Percentiles rank a stretch among this genome's conserved stretches.
Evolutionary conservation across 2,888 invertebrate species (phyloP).

Genomic region (Dioctria rufipes): DNA sequence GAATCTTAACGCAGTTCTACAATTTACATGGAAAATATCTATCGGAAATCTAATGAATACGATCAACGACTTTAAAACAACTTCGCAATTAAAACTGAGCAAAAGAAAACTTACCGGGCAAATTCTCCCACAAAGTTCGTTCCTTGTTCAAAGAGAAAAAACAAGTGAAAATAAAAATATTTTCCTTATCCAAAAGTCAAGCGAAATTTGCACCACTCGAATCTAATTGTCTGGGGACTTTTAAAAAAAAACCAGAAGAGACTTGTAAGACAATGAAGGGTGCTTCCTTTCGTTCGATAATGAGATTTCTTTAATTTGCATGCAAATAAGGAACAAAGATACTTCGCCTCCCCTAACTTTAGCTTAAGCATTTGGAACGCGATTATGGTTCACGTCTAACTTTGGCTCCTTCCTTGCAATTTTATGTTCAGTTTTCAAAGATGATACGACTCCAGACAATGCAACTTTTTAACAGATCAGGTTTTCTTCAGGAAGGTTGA

Average conservation of each 20-base stretch:
- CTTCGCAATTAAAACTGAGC: conserved; percentile 50
- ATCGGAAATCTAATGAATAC: neutral
- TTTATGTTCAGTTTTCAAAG: conserved; percentile 30
- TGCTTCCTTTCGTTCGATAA: conserved; percentile 57
- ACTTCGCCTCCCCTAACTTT: neutral
- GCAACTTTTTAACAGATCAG: neutral
- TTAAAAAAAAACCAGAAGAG: conserved; percentile 46
- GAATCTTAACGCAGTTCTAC: neutral
- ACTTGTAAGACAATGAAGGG: conserved; percentile 52
- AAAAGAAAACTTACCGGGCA: conserved; percentile 31
- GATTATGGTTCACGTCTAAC: conserved; percentile 44
- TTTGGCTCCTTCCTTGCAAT: neutral
- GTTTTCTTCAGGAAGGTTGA: neutral
- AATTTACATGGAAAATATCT: neutral
- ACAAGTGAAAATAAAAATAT: conserved; percentile 25
- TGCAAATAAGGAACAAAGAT: conserved; percentile 59
- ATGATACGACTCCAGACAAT: conserved; percentile 17
- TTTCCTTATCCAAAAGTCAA: conserved; percentile 51
- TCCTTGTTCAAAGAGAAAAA: neutral
- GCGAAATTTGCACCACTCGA: conserved; percentile 52
- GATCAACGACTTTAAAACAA: conserved; percentile 46
- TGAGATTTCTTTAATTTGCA: conserved; percentile 62
- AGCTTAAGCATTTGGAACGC: conserved; percentile 41
- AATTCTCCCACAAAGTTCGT: conserved; percentile 10
- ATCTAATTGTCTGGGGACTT: conserved; percentile 52